A percentile compares a stretch with the other conserved stretches of the same genome.
These are phyloP conservation scores for Vanessa atalanta DNA, from an alignment of 1,140 invertebrate genomes.

Conservation along the genomic window DNA sequence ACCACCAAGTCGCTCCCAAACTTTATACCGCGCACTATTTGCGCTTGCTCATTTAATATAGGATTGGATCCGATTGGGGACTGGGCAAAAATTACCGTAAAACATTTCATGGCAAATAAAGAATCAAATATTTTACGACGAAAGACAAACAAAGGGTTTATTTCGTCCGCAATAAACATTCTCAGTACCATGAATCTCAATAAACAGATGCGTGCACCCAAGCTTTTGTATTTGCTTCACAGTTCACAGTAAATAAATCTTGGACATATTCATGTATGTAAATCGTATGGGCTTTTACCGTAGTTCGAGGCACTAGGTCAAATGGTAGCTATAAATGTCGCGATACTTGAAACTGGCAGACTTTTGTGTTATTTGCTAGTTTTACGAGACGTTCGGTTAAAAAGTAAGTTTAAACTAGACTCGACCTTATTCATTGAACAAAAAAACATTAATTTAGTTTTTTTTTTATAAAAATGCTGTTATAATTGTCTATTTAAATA, in stretches of 20 bases:
- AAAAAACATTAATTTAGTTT: no score
- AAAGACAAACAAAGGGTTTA: slow-evolving; percentile 25
- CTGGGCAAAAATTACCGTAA: slow-evolving; percentile 1
- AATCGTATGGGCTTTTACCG: slow-evolving; percentile 19
- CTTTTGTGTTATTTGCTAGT: slow-evolving; percentile 1
- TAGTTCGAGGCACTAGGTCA: slow-evolving; percentile 6
- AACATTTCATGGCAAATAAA: slow-evolving; percentile 26
- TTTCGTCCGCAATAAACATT: slow-evolving; percentile 25
- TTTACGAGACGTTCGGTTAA: no score
- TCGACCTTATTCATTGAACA: no score
- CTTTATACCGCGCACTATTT: neutral
- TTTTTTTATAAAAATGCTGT: no score
- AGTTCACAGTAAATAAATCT: slow-evolving; percentile 28
- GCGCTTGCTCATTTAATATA: neutral
- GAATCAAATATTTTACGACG: slow-evolving; percentile 16
- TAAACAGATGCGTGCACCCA: slow-evolving; percentile 29
- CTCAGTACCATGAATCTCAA: slow-evolving; percentile 28
- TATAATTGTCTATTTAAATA: no score
- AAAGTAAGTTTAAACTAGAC: no score
- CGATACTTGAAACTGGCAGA: neutral
- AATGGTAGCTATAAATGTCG: slow-evolving; percentile 7
- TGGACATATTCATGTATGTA: slow-evolving; percentile 29
- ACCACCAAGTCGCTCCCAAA: no score
- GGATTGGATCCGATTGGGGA: slow-evolving; percentile 5
- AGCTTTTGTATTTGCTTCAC: slow-evolving; percentile 16